phyloP scores from a whole-genome alignment of 1,140 invertebrate species.

The Nephotettix cincticeps region DNA sequence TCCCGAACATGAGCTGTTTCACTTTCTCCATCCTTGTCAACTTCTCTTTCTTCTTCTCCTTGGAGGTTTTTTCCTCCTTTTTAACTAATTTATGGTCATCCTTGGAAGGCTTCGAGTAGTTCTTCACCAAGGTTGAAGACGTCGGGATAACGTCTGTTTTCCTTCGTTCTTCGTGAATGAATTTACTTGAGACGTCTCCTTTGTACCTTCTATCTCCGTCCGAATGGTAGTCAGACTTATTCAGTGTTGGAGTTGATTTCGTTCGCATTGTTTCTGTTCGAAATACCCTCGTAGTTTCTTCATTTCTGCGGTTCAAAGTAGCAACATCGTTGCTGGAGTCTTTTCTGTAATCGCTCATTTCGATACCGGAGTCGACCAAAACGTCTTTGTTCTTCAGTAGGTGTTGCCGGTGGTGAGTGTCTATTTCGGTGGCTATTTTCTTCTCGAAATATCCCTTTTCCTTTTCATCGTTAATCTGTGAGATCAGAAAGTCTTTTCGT shows the following conservation, averaged over 20 bases:
- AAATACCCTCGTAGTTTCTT: neutral
- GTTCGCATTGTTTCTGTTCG: constrained; percentile 15
- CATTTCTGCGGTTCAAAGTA: constrained; percentile 17
- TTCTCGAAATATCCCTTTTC: constrained; percentile 48
- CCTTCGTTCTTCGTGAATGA: constrained; percentile 8
- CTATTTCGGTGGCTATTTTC: constrained; percentile 47
- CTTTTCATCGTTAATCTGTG: constrained; percentile 51
- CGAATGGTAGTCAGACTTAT: constrained; percentile 16
- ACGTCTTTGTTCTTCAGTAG: constrained; percentile 45
- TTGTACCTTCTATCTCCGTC: constrained; percentile 15
- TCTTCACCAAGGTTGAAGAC: constrained; percentile 18
- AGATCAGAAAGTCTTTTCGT: constrained; percentile 49
- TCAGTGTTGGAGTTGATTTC: constrained; percentile 2
- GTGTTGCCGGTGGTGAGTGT: constrained; percentile 47
- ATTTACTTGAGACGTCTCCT: neutral
- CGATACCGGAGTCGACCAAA: constrained; percentile 46
- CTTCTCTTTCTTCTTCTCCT: constrained; percentile 27
- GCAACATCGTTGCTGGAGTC: constrained; percentile 28
- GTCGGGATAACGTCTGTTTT: constrained; percentile 5
- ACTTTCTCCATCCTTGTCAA: constrained; percentile 29
- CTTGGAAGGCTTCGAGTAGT: constrained; percentile 11
- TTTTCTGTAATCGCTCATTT: constrained; percentile 42
- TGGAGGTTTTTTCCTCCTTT: constrained; percentile 13
- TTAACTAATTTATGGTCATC: neutral
- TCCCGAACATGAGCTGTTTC: constrained; percentile 16